Percentiles rank a stretch among this genome's conserved stretches.
Evolutionary conservation across 2,797 vertebrate genomes (phyloP).

Genomic region (Gastrophryne carolinensis): DNA sequence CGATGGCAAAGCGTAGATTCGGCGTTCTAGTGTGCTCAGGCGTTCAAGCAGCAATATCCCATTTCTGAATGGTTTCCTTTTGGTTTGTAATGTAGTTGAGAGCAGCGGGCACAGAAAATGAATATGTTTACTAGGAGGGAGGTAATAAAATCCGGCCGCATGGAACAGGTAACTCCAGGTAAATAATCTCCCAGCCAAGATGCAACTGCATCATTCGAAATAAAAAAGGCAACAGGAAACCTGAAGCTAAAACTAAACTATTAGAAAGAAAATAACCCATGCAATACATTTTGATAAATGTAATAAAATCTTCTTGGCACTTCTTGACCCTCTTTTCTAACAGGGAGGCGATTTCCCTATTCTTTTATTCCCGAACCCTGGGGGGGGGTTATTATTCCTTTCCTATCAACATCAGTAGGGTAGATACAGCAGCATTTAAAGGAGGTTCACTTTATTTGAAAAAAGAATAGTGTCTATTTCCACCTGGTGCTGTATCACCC

Average conservation of each 20-base stretch:
- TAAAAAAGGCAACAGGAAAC: background rate
- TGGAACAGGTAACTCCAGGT: background rate
- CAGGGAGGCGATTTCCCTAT: too few relatives aligned
- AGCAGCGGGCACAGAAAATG: background rate
- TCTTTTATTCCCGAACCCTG: too few relatives aligned
- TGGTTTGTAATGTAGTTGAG: background rate
- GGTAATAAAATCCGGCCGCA: background rate
- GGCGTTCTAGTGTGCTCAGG: background rate
- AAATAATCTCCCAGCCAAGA: background rate
- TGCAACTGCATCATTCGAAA: background rate
- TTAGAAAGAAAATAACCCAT: too few relatives aligned
- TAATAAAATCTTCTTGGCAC: too few relatives aligned
- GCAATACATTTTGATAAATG: too few relatives aligned
- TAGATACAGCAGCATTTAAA: too few relatives aligned
- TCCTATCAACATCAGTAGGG: too few relatives aligned
- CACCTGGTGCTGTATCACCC: too few relatives aligned
- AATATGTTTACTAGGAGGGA: background rate
- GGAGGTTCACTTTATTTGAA: too few relatives aligned
- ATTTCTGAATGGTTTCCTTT: slow-evolving; percentile 4
- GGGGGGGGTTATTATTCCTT: too few relatives aligned
- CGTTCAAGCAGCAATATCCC: slow-evolving; percentile 25
- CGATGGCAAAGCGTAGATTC: background rate
- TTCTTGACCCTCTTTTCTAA: too few relatives aligned
- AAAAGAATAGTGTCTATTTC: too few relatives aligned
- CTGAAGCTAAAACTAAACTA: background rate